phyloP scores from a whole-genome alignment of 2,797 vertebrate species.

The Onychomys leucogaster region DNA sequence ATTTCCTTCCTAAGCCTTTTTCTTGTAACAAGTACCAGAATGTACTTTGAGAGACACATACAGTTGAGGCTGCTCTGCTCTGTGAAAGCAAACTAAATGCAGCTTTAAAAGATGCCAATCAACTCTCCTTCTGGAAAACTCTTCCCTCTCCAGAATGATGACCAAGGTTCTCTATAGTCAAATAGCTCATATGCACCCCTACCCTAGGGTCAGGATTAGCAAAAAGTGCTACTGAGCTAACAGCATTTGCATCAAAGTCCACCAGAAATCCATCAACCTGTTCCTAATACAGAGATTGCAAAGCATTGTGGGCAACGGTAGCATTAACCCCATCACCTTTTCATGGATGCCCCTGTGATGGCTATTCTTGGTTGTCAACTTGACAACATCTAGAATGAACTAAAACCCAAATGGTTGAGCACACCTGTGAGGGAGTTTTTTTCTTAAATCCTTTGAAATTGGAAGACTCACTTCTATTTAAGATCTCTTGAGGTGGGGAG shows the following conservation, averaged over 20 bases:
- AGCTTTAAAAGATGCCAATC: background rate
- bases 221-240: background rate
- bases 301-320: constrained; percentile 2
- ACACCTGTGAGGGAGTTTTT: background rate
- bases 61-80: background rate
- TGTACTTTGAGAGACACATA: constrained; percentile 3
- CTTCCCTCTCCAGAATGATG: background rate
- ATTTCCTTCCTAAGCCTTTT: background rate
- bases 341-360: background rate
- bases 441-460: background rate
- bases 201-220: background rate
- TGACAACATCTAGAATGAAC: background rate
- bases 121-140: background rate
- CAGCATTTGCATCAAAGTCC: background rate
- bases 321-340: background rate
- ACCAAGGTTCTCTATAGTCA: background rate
- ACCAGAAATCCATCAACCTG: constrained; percentile 28
- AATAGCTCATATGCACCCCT: background rate
- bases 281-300: background rate
- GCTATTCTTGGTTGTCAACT: background rate
- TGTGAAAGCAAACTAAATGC: background rate
- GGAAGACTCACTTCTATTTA: background rate
- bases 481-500: background rate
- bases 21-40: background rate
- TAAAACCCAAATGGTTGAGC: background rate